These are phyloP conservation scores for Platyscapa corneri DNA, from an alignment of 1,140 invertebrate genomes.

Conservation along the genomic window DNA sequence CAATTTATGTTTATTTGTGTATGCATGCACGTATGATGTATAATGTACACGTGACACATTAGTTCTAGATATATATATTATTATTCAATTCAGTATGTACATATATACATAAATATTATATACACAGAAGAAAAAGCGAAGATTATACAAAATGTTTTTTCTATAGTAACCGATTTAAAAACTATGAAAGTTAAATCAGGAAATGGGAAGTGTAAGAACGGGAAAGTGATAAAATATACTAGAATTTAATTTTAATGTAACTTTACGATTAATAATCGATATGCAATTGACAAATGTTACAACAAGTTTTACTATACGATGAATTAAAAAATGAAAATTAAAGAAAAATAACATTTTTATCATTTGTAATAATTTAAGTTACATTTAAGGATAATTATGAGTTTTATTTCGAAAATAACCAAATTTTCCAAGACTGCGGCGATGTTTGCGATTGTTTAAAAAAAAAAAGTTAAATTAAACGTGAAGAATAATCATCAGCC, in stretches of 20 bases:
- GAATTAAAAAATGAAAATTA: background rate
- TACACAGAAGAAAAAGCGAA: constrained; percentile 11
- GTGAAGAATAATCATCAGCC: background rate
- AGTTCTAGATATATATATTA: constrained; percentile 31
- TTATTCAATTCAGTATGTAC: constrained; percentile 44
- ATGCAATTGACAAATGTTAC: background rate
- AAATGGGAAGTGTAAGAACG: background rate
- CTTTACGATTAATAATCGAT: background rate
- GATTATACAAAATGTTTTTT: constrained; percentile 43
- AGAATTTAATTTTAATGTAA: constrained; percentile 8
- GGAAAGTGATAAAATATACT: constrained; percentile 35
- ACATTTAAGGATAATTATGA: background rate
- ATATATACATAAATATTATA: constrained; percentile 48
- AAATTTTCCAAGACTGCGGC: background rate
- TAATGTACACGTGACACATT: background rate
- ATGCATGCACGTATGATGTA: too few relatives aligned
- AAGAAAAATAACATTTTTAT: background rate
- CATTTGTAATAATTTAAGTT: background rate
- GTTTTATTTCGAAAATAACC: background rate
- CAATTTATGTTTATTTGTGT: too few relatives aligned
- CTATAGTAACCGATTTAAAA: constrained; percentile 32
- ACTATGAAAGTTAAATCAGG: constrained; percentile 19
- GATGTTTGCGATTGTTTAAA: background rate
- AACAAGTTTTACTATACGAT: background rate
- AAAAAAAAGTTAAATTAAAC: background rate